Conservation (phyloP, 1,140 invertebrate genomes). For the Solen grandis region DNA sequence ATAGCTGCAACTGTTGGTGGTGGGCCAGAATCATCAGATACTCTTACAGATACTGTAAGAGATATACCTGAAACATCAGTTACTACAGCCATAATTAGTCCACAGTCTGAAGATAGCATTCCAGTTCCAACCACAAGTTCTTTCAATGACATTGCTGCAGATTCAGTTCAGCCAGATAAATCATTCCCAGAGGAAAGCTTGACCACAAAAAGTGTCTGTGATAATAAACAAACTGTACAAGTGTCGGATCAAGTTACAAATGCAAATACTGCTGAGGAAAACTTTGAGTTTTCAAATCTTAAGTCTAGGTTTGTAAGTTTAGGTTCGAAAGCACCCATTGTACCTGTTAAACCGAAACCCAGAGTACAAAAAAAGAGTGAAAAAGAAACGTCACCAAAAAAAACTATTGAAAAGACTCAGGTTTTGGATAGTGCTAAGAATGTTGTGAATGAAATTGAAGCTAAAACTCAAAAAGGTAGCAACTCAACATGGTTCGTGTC, state of each 20-base stretch:
- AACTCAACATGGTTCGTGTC: slow-evolving; percentile 19
- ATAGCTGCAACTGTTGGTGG: background rate
- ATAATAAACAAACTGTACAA: background rate
- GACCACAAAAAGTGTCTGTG: slow-evolving; percentile 18
- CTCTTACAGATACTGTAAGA: background rate
- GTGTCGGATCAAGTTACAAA: background rate
- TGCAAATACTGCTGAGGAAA: background rate
- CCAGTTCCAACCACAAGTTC: background rate
- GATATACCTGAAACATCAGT: background rate
- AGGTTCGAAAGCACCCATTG: background rate
- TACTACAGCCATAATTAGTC: background rate
- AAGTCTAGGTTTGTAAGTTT: slow-evolving; percentile 35
- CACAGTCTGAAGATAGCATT: background rate
- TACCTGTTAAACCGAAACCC: slow-evolving; percentile 38
- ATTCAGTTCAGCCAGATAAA: background rate
- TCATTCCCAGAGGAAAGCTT: background rate
- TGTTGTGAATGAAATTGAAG: background rate
- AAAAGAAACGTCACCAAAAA: background rate
- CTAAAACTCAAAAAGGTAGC: background rate
- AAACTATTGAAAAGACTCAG: background rate
- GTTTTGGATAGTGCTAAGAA: background rate
- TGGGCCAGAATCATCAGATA: background rate
- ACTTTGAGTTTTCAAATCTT: slow-evolving; percentile 20
- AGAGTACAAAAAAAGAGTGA: background rate
- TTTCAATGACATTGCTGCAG: too few species aligned